Conservation (phyloP, 2,888 invertebrate genomes). For the Volucella inanis region DNA sequence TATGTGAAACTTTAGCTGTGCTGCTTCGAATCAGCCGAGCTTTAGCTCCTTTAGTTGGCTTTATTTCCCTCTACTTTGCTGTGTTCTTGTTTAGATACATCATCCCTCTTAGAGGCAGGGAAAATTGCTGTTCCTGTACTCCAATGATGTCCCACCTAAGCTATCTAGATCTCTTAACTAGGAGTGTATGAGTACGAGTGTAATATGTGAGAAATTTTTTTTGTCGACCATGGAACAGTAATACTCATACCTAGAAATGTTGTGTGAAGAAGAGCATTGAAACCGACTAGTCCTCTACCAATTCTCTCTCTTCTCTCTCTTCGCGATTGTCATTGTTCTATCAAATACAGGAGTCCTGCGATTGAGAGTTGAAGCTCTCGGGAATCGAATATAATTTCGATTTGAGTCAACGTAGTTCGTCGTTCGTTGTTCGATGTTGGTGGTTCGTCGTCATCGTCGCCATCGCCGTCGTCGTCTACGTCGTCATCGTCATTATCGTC, state of each 20-base stretch:
- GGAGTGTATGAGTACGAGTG: too few relatives aligned
- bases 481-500: constrained; percentile 43
- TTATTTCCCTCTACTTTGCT: constrained; percentile 12
- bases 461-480: constrained; percentile 24
- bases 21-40: constrained; percentile 37
- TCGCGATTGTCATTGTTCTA: constrained; percentile 58
- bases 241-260: constrained; percentile 21
- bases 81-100: constrained; percentile 45
- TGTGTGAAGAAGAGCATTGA: constrained; percentile 42
- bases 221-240: constrained; percentile 25
- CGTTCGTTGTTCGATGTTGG: too few relatives aligned
- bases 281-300: constrained; percentile 42
- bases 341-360: constrained; percentile 65
- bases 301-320: constrained; percentile 44
- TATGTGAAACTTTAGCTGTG: constrained; percentile 7
- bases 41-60: constrained; percentile 14
- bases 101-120: constrained; percentile 34
- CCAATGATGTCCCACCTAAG: constrained; percentile 21
- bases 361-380: constrained; percentile 70
- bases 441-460: constrained; percentile 15
- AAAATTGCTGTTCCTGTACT: constrained; percentile 40
- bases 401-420: constrained; percentile 2
- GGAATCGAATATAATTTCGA: constrained; percentile 73
- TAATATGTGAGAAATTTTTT: neutral
- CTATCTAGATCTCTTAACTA: constrained; percentile 26